Evolutionary conservation across 2,888 invertebrate genomes (phyloP).

Genomic region (Carcina quercana): DNA sequence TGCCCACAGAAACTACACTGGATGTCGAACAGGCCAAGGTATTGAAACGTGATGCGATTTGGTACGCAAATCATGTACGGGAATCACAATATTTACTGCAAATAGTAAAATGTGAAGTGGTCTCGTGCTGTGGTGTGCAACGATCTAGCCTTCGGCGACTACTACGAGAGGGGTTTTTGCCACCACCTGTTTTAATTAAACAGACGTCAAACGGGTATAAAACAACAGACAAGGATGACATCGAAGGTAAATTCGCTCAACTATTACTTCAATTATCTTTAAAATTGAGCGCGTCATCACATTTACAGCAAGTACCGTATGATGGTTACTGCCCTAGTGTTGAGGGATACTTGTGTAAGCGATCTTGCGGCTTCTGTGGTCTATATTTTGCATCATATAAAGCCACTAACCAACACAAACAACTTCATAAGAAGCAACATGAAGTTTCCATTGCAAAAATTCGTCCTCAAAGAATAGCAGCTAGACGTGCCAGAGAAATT

Average conservation of each 20-base stretch:
- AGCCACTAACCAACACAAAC: slow-evolving; percentile 17
- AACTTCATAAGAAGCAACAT: slow-evolving; percentile 14
- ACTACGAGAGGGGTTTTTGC: no score
- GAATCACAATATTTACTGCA: slow-evolving; percentile 25
- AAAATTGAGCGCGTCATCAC: neutral
- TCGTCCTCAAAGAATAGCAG: slow-evolving; percentile 17
- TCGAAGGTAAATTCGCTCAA: neutral
- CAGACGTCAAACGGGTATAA: no score
- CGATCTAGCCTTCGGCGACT: no score
- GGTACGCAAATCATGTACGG: slow-evolving; percentile 21
- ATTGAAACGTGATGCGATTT: no score
- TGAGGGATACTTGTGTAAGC: neutral
- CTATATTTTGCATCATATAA: slow-evolving; percentile 19
- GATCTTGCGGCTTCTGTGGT: slow-evolving; percentile 10
- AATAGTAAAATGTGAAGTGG: no score
- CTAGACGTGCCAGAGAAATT: slow-evolving; percentile 18
- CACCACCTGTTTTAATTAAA: no score
- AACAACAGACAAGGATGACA: no score
- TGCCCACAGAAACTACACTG: slow-evolving; percentile 14
- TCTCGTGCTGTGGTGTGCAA: no score
- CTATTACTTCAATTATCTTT: neutral
- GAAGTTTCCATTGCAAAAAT: slow-evolving; percentile 15
- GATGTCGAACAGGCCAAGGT: slow-evolving; percentile 12
- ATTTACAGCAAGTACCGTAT: neutral
- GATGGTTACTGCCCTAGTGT: neutral